Evolutionary conservation across 1,140 invertebrate genomes (phyloP).

Genomic region (Cydia fagiglandana): DNA sequence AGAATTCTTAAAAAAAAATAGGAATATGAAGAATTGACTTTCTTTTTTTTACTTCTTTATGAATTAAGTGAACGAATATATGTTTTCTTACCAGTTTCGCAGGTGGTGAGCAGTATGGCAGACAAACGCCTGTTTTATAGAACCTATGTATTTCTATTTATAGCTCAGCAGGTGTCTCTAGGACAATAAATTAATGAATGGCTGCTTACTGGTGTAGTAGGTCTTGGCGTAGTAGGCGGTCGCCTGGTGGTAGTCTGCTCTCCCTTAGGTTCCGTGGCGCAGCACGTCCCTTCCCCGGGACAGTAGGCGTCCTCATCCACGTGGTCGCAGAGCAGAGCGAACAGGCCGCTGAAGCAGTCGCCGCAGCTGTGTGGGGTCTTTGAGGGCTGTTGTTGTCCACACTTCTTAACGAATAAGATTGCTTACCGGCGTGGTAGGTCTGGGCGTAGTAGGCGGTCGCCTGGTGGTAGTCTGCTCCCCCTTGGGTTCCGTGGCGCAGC

Average conservation of each 20-base stretch:
- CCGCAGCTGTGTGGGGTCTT: conserved; percentile 81
- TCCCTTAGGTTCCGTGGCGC: conserved; percentile 81
- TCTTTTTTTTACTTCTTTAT: too few relatives aligned
- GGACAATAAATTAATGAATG: too few relatives aligned
- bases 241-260: conserved; percentile 53
- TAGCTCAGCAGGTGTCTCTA: too few relatives aligned
- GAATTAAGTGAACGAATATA: too few relatives aligned
- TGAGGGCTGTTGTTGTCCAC: conserved; percentile 55
- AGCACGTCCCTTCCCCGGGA: conserved; percentile 88
- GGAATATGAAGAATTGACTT: too few relatives aligned
- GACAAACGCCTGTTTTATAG: too few relatives aligned
- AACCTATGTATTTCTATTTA: too few relatives aligned
- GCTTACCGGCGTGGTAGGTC: conserved; percentile 20
- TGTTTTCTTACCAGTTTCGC: too few relatives aligned
- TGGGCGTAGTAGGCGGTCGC: conserved; percentile 44
- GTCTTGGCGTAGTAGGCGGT: conserved; percentile 41
- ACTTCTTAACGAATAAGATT: conserved; percentile 19
- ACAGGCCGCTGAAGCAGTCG: conserved; percentile 89
- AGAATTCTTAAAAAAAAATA: too few relatives aligned
- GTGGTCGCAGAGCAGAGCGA: conserved; percentile 91
- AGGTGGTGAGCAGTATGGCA: too few relatives aligned
- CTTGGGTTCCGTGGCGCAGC: conserved; percentile 84
- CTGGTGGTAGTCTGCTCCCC: conserved; percentile 51
- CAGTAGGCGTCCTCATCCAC: conserved; percentile 89
- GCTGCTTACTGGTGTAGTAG: conserved; percentile 8